Percentiles rank a stretch among this genome's conserved stretches.
phyloP scores from a whole-genome alignment of 37 sponge, comb jelly and placozoan species.

The Amphimedon queenslandica region DNA sequence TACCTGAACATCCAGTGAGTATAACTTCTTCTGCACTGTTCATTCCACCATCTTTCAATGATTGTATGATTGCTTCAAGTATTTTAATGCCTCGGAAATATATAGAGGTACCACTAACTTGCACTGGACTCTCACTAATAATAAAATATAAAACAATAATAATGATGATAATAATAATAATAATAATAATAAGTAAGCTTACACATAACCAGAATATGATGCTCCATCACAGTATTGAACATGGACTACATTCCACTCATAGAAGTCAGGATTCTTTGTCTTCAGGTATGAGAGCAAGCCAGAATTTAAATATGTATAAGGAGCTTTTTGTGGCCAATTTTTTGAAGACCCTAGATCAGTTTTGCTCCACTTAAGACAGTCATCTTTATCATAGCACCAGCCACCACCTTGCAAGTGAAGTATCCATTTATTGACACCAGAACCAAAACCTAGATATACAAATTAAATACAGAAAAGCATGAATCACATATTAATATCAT shows the following conservation, averaged over 20 bases:
- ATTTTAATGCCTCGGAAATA: constrained; percentile 2
- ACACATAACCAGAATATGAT: constrained; percentile 72
- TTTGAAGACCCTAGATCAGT: constrained; percentile 71
- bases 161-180: background rate
- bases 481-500: background rate
- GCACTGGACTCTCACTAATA: background rate
- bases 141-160: too few species aligned
- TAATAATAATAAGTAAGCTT: too few species aligned
- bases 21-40: constrained; percentile 55
- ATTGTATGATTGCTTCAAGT: constrained; percentile 22
- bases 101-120: background rate
- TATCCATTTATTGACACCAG: constrained; percentile 63
- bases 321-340: constrained; percentile 6
- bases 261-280: constrained; percentile 62
- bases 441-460: constrained; percentile 7
- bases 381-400: constrained; percentile 49
- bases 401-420: constrained; percentile 79
- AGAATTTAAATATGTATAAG: background rate
- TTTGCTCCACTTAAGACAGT: constrained; percentile 59
- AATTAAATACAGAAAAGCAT: background rate
- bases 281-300: constrained; percentile 60
- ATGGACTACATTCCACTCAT: constrained; percentile 65
- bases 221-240: constrained; percentile 89
- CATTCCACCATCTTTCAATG: constrained; percentile 33
- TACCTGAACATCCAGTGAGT: constrained; percentile 86